Conservation (phyloP, 2,113 vertebrate species). For the Otis tarda region DNA sequence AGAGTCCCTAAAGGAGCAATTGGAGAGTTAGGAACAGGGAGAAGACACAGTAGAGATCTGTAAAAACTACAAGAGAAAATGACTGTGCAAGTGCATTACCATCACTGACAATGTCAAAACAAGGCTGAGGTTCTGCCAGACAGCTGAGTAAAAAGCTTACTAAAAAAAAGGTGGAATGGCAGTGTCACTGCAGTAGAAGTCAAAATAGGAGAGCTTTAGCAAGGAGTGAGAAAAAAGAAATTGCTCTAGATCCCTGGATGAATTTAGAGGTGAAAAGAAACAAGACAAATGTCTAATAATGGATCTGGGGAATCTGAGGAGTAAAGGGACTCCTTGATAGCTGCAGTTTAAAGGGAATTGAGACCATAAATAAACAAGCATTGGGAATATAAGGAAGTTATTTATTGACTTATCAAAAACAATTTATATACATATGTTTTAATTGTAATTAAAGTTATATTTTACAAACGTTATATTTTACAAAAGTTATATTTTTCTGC, state of each 20-base stretch:
- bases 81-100: neutral
- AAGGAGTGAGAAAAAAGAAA: neutral
- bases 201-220: neutral
- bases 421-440: neutral
- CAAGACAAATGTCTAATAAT: neutral
- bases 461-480: neutral
- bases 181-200: neutral
- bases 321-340: neutral
- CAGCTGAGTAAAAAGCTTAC: neutral
- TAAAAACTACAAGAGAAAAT: neutral
- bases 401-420: neutral
- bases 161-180: neutral
- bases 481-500: neutral
- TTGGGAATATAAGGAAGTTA: neutral
- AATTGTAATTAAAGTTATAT: neutral
- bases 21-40: neutral
- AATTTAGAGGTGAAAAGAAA: slow-evolving; percentile 8
- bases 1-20: neutral
- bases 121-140: neutral
- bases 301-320: neutral
- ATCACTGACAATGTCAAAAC: slow-evolving; percentile 14
- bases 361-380: neutral
- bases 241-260: neutral
- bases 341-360: neutral
- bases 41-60: neutral